Base-by-base conservation (phyloP, 2,113 vertebrate species). In the Anarhynchus alexandrinus region DNA sequence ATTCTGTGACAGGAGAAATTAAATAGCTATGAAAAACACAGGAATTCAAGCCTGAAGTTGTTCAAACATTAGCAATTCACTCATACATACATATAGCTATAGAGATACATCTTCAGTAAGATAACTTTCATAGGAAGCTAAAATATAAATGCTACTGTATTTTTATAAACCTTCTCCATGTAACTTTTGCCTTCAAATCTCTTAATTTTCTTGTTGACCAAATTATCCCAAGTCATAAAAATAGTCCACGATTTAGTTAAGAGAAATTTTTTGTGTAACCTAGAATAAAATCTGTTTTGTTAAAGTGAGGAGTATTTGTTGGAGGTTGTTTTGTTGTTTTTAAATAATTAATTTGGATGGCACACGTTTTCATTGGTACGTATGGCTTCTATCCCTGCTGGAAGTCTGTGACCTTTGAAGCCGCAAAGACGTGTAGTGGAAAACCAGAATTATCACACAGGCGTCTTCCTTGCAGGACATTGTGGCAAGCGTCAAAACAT, bases 371-470 rank as follows among this genome's bases (percentile, higher is more conserved):
- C 29, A 47, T 32, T 45, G 15, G 12, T 36, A 57, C 0, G 0
- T 23, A 58, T 52, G 6, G 6, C 23, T 62, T 78, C 36, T 5
- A 51, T 8, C 40, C 47, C 23, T 34, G 30, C 4, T 38, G 1
- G 10, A 74, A 74, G 11, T 7, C 29, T 70, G 25, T 14, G 76
- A 74, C 15, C 12, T 71, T 36, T 36, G 26, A 79, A 67, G 15
- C 51, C 42, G 23, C 45, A 59, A 62, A 51, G 42, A 40, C 0
- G 0, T 5, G 3, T 32, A 32, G 16, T 13, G 11, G 20, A 69
- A 94, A 88, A 66, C 2, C 19, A 70, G 51, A 86, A 78, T 10
- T 15, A 58, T 21, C 34, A 74, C 20, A 45, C 2, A 12, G 30
- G 10, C 11, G 61, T 23, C 32, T 36, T 80, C 26, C 20, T 36